Evolutionary conservation across 1,140 invertebrate species (phyloP).

Genomic region (Steinernema khuongi): DNA sequence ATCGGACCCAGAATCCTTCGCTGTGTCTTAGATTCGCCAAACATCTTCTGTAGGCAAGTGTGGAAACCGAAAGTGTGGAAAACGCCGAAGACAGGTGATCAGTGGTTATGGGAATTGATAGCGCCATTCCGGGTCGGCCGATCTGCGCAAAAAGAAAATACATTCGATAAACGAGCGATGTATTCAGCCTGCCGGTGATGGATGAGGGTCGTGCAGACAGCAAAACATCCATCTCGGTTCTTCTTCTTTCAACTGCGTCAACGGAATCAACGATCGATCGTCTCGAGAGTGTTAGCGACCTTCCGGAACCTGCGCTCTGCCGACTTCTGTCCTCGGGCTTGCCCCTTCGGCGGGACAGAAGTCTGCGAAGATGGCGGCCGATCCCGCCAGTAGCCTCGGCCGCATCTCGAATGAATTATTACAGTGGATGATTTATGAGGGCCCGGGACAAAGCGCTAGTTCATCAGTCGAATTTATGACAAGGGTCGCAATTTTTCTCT

Average conservation of each 20-base stretch:
- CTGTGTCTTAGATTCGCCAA: too few relatives aligned
- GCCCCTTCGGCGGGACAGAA: too few relatives aligned
- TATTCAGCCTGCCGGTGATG: background rate
- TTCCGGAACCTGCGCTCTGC: too few relatives aligned
- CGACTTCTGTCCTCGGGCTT: too few relatives aligned
- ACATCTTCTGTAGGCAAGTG: too few relatives aligned
- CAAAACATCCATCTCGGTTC: background rate
- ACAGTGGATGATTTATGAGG: constrained; percentile 13
- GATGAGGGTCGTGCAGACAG: background rate
- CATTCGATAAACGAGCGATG: background rate
- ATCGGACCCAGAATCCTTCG: too few relatives aligned
- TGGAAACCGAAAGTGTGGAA: too few relatives aligned
- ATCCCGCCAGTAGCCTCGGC: too few relatives aligned
- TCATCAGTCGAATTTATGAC: constrained; percentile 8
- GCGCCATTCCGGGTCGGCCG: background rate
- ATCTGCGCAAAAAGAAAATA: background rate
- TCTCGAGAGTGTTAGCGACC: too few relatives aligned
- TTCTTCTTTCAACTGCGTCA: background rate
- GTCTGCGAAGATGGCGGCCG: too few relatives aligned
- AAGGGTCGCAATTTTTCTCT: background rate
- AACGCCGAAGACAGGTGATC: too few relatives aligned
- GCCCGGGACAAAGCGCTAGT: background rate
- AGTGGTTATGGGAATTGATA: too few relatives aligned
- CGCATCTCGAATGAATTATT: constrained; percentile 13
- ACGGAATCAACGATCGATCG: background rate